Conservation (phyloP, 2,888 invertebrate genomes). For the Xestobium rufovillosum region DNA sequence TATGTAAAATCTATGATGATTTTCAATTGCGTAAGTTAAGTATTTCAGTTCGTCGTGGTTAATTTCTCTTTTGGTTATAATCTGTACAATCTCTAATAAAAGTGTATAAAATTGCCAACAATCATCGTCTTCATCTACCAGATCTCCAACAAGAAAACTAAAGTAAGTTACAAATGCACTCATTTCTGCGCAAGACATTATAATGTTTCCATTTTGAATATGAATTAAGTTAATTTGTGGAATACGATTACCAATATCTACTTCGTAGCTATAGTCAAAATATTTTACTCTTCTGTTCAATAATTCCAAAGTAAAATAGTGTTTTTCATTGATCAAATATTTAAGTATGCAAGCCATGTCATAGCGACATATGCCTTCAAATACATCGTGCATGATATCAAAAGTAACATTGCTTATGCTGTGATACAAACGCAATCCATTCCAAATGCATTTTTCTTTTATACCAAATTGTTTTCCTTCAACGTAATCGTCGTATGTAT, state of each 20-base stretch:
- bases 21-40: slow-evolving; percentile 12
- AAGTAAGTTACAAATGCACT: slow-evolving; percentile 8
- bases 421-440: slow-evolving; percentile 9
- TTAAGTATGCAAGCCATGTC: slow-evolving; percentile 4
- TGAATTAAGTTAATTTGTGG: slow-evolving; percentile 6
- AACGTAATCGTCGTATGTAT: slow-evolving; percentile 3
- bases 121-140: slow-evolving; percentile 8
- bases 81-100: slow-evolving; percentile 8
- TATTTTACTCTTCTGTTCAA: slow-evolving; percentile 13
- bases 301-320: slow-evolving; percentile 6
- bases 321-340: slow-evolving; percentile 4
- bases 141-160: slow-evolving; percentile 11
- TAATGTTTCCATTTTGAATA: slow-evolving; percentile 7
- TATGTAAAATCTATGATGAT: slow-evolving; percentile 15
- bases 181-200: slow-evolving; percentile 15
- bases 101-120: slow-evolving; percentile 9
- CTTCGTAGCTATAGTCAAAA: slow-evolving; percentile 10
- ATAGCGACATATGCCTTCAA: slow-evolving; percentile 4
- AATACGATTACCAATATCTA: slow-evolving; percentile 10
- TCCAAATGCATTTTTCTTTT: slow-evolving; percentile 6
- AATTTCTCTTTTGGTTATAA: slow-evolving; percentile 2
- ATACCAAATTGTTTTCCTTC: slow-evolving; percentile 4
- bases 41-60: slow-evolving; percentile 3
- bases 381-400: slow-evolving; percentile 14
- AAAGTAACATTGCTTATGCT: slow-evolving; percentile 7